Percentiles rank a stretch among this genome's conserved stretches.
Conservation (phyloP, 2,888 invertebrate genomes). For the Drosophila suboccidentalis region DNA sequence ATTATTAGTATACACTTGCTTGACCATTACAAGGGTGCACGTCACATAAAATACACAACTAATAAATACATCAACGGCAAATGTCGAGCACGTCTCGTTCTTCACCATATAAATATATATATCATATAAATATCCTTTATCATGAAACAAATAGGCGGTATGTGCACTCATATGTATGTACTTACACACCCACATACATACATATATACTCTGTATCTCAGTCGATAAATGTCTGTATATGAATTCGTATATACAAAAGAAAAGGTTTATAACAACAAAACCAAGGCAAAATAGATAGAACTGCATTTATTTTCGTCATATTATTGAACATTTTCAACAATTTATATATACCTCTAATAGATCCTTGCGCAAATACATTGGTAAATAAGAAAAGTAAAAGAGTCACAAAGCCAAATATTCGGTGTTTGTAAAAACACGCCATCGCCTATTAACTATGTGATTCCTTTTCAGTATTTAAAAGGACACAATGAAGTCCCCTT, state of each 20-base stretch:
- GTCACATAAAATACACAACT: background rate
- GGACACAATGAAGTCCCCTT: conserved; percentile 53
- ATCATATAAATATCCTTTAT: conserved; percentile 5
- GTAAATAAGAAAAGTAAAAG: conserved; percentile 60
- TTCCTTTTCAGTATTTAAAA: conserved; percentile 45
- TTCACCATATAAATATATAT: no score
- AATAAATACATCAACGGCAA: background rate
- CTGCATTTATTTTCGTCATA: background rate
- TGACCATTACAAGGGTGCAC: background rate
- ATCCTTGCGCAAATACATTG: conserved; percentile 57
- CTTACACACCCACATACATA: conserved; percentile 13
- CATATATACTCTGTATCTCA: conserved; percentile 13
- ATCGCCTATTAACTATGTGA: conserved; percentile 52
- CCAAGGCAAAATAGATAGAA: background rate
- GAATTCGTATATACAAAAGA: conserved; percentile 26
- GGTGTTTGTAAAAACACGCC: conserved; percentile 59
- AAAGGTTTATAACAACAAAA: conserved; percentile 4
- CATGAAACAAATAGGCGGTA: conserved; percentile 11
- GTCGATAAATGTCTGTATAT: conserved; percentile 18
- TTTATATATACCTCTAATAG: conserved; percentile 49
- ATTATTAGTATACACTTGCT: conserved; percentile 4
- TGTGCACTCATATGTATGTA: conserved; percentile 10
- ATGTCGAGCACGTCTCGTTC: background rate
- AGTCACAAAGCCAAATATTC: conserved; percentile 55
- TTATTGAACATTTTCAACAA: background rate